Evolutionary conservation across 23 tunicate genomes (phyloP).

Genomic region (Oikopleura dioica): DNA sequence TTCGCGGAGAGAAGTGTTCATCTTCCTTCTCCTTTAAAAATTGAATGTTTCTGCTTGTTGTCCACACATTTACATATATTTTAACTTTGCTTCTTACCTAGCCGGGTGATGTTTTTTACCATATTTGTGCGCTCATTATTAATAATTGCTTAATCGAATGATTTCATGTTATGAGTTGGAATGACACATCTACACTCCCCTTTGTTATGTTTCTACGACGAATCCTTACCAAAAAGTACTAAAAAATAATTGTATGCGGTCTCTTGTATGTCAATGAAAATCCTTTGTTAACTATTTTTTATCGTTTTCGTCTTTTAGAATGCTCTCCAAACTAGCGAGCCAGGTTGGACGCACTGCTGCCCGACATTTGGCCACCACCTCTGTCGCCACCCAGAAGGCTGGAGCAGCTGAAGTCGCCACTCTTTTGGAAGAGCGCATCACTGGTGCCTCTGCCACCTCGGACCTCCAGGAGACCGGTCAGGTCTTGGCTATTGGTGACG

Average conservation of each 20-base stretch:
- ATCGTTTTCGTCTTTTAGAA: conserved; percentile 1
- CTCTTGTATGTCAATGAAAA: background rate
- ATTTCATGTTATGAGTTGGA: no score
- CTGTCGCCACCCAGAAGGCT: background rate
- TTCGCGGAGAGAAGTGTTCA: no score
- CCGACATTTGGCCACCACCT: background rate
- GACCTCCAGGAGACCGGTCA: conserved; percentile 91
- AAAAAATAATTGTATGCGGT: background rate
- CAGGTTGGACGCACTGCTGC: conserved; percentile 9
- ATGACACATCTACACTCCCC: no score
- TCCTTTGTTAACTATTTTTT: background rate
- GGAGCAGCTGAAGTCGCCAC: conserved; percentile 95
- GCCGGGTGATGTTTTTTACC: no score
- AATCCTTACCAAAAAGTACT: no score
- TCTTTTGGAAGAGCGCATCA: conserved; percentile 70
- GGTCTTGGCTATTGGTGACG: conserved; percentile 97
- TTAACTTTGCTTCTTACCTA: no score
- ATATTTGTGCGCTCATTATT: no score
- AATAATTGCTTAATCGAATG: no score
- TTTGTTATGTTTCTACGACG: no score
- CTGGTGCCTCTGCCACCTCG: conserved; percentile 56
- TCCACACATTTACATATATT: no score
- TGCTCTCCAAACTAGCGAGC: conserved; percentile 3
- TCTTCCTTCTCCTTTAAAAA: no score
- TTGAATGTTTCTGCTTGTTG: no score